These are phyloP conservation scores for Saturnia japonica DNA, from an alignment of 2,888 invertebrate species.

Conservation along the genomic window DNA sequence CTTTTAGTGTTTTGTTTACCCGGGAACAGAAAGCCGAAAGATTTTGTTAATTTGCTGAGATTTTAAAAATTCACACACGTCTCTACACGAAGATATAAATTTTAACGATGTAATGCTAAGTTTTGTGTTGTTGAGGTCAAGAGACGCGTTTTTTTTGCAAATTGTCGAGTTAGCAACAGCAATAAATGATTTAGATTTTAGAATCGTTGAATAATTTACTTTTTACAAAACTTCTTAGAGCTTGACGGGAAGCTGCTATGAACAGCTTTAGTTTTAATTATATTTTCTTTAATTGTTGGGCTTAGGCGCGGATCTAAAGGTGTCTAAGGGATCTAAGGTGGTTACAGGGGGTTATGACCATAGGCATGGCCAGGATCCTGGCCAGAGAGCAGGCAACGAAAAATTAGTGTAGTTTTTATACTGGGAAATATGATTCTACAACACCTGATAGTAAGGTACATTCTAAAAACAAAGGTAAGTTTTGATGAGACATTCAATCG, in stretches of 20 bases:
- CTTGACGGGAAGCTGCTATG: background rate
- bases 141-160: constrained; percentile 36
- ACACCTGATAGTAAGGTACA: too few species aligned
- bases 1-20: constrained; percentile 69
- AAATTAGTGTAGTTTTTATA: too few species aligned
- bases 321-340: too few species aligned
- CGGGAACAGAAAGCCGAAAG: constrained; percentile 55
- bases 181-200: background rate
- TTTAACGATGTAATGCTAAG: constrained; percentile 42
- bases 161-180: constrained; percentile 17
- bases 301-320: too few species aligned
- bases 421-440: too few species aligned
- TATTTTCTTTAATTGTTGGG: background rate
- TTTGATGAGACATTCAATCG: too few species aligned
- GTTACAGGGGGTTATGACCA: too few species aligned
- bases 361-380: too few species aligned
- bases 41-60: constrained; percentile 47
- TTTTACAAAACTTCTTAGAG: background rate
- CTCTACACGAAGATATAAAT: constrained; percentile 34
- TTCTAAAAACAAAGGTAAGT: too few species aligned
- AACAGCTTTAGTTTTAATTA: background rate
- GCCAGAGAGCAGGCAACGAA: too few species aligned
- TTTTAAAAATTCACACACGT: constrained; percentile 50
- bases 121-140: constrained; percentile 39
- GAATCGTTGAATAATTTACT: background rate